Conservation (phyloP, 2,888 invertebrate species). For the Sceliomorpha sp. region DNA sequence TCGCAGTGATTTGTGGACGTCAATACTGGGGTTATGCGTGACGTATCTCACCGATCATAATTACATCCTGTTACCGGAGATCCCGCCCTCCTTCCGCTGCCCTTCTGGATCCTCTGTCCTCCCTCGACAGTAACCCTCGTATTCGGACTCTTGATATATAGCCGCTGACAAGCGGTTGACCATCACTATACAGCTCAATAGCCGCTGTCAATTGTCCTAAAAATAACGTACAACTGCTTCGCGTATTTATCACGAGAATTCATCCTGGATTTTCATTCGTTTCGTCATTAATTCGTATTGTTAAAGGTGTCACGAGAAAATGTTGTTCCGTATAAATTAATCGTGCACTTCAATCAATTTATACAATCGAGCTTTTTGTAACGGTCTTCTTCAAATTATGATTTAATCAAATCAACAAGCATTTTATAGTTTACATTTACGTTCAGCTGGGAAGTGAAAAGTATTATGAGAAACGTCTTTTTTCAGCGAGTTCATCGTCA, state of each 20-base stretch:
- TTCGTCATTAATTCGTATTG: too few relatives aligned
- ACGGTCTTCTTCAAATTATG: too few relatives aligned
- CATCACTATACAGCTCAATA: conserved; percentile 57
- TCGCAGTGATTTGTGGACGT: conserved; percentile 78
- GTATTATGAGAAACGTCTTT: too few relatives aligned
- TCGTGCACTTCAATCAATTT: too few relatives aligned
- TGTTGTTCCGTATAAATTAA: too few relatives aligned
- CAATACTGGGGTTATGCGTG: conserved; percentile 78
- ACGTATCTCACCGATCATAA: conserved; percentile 81
- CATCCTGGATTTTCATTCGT: too few relatives aligned
- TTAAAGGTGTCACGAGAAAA: too few relatives aligned
- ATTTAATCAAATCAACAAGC: too few relatives aligned
- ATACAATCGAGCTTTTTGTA: too few relatives aligned
- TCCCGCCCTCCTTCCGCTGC: conserved; percentile 44
- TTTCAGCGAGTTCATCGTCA: too few relatives aligned
- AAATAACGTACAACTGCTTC: conserved; percentile 32
- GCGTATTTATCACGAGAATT: conserved; percentile 22
- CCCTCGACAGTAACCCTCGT: conserved; percentile 52
- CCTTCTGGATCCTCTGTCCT: conserved; percentile 51
- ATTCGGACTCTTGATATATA: conserved; percentile 55
- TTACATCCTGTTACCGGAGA: conserved; percentile 76
- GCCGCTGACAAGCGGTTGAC: conserved; percentile 57
- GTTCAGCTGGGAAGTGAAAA: too few relatives aligned
- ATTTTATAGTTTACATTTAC: too few relatives aligned
- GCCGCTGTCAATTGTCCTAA: conserved; percentile 52